Base-by-base conservation (phyloP, 2,797 vertebrate species). In the Peromyscus nudipes region DNA sequence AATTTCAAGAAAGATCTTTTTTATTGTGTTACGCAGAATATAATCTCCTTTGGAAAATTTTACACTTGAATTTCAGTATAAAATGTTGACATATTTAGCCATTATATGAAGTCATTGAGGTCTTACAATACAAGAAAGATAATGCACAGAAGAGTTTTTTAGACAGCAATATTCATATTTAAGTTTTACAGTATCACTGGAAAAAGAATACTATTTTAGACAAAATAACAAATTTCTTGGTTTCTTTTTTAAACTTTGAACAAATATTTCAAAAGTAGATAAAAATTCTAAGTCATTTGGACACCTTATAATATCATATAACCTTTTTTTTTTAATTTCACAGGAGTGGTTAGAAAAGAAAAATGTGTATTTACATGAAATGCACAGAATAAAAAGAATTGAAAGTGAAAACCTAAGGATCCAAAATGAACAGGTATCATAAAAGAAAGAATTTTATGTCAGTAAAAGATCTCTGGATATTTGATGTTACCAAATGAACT, bases 311-410 rank as follows among this genome's bases (percentile, higher is more conserved):
- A n/a, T 90, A 37, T 76, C 2, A 81, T 57, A 19, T 21, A 60
- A 23, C 16, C 40, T 95, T 93, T 77, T 91, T 71, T 90, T 65
- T 85, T 81, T 96, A 17, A 97, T 98, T 77, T 98, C 92, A 96
- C 97, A 99, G 99, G 99, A 99, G 90, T 99, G 99, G 99, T 98
- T 99, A 87, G 98, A 99, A 98, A 99, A 99, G 98, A 99, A 99
- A 98, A 99, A 98, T 81, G 96, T 98, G 62, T 98, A 98, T 96
- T 98, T 98, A 49, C 98, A 98, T 96, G 98, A 99, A 96, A 98
- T 97, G 27, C 98, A 99, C 94, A 99, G 98, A 95, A 96, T 91
- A 69, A 99, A 99, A 98, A 99, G 99, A 97, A 98, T 98, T 92
- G 99, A 99, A 97, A 99, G 99, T 91, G 98, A 99, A 93, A 97